These are phyloP conservation scores for Pristionchus fissidentatus DNA, from an alignment of 2,888 invertebrate species.

Conservation along the genomic window DNA sequence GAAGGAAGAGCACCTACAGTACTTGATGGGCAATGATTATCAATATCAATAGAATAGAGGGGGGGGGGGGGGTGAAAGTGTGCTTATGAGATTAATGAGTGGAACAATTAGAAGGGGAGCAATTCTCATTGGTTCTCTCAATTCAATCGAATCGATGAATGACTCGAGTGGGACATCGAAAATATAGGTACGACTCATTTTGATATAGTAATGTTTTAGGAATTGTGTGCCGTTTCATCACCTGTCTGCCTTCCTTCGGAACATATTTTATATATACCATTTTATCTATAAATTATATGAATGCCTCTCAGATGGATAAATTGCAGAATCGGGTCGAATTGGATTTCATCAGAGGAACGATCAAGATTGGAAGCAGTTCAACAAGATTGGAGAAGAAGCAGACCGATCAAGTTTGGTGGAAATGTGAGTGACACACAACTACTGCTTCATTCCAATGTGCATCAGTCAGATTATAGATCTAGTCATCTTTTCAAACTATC, in stretches of 20 bases:
- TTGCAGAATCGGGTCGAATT: slow-evolving; percentile 56
- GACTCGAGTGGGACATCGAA: slow-evolving; percentile 16
- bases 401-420: slow-evolving; percentile 62
- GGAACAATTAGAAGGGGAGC: slow-evolving; percentile 21
- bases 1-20: background rate
- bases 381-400: slow-evolving; percentile 71
- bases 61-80: slow-evolving; percentile 1
- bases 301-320: background rate
- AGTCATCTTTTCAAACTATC: background rate
- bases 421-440: background rate
- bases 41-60: background rate
- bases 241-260: background rate
- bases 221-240: background rate
- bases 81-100: slow-evolving; percentile 41
- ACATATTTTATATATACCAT: too few relatives aligned
- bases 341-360: slow-evolving; percentile 71
- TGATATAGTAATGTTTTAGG: background rate
- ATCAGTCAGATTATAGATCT: too few relatives aligned
- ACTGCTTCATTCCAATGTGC: background rate
- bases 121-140: background rate
- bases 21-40: background rate
- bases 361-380: slow-evolving; percentile 74
- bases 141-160: slow-evolving; percentile 20
- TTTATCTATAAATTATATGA: too few relatives aligned
- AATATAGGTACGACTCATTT: background rate